Evolutionary conservation across 2,113 vertebrate species (phyloP), one percentile per base, ranked within the genome.

Genomic region (Tichodroma muraria): DNA sequence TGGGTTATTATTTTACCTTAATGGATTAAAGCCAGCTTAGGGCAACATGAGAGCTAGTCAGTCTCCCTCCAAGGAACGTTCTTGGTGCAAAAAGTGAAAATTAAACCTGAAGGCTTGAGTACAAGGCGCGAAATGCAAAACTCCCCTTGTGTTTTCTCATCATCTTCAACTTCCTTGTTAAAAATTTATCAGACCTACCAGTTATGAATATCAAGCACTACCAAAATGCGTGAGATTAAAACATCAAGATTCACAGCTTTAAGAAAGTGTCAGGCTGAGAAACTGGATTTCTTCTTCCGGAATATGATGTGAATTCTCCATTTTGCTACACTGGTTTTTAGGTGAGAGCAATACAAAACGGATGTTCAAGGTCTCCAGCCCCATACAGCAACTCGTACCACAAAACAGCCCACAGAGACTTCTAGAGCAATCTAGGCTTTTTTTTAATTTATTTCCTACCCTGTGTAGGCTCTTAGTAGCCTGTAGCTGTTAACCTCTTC

Each of bases 201-300:
- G 90, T 97, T 96, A 97, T 89, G 95, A 97, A 96, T 95, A 97
- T 85, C 96, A 97, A 95, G 80, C 79, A 78, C 59, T 59, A 96
- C 79, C 87, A 94, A 96, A 96, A 96, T 94, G 92, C 93, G 95
- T 80, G 81, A 97, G 96, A 97, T 97, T 96, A 97, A 95, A 97
- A 97, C 90, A 97, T 96, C 94, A 97, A 97, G 95, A 77, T 89
- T 89, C 95, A 84, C 52, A 93, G 79, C 80, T 78, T 95, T 85
- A 94, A 97, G 88, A 94, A 97, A 97, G 7, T 78, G 79, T 91
- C 92, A 95, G 87, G 33, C 54, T 8, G 19, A 94, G 77, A 96
- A 97, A 95, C 59, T 60, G 50, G 21, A 88, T 94, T 97, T 84
- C 64, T 71, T 59, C 45, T 78, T 96, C 63, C 49, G 22, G 49